Percentiles rank a stretch among this genome's conserved stretches.
phyloP scores from a whole-genome alignment of 2,888 invertebrate species.

The Conomelus anceps region DNA sequence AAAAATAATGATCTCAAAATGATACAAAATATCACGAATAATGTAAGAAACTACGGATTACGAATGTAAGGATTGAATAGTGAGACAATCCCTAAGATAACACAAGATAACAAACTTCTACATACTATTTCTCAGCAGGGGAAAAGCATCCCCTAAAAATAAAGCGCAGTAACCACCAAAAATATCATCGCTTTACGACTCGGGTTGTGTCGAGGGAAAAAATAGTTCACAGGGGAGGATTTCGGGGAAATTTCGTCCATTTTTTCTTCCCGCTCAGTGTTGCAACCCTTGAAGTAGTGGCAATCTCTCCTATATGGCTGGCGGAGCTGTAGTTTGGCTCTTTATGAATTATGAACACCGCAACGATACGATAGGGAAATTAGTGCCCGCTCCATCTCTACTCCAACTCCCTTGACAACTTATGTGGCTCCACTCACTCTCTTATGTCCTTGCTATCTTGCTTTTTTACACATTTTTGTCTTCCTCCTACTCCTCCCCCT shows the following conservation, averaged over 20 bases:
- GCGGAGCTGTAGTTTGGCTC: too few relatives aligned
- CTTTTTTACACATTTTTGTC: too few relatives aligned
- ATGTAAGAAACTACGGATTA: too few relatives aligned
- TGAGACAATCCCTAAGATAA: too few relatives aligned
- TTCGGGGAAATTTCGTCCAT: background rate
- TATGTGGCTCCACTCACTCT: too few relatives aligned
- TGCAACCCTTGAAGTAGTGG: background rate
- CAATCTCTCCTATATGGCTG: background rate
- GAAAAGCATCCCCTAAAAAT: background rate
- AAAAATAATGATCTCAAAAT: too few relatives aligned
- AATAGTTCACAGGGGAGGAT: slow-evolving; percentile 35
- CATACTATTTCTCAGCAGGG: background rate
- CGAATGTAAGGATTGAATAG: too few relatives aligned
- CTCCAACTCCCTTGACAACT: background rate
- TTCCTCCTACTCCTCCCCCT: background rate
- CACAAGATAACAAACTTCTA: too few relatives aligned
- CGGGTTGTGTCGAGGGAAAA: background rate
- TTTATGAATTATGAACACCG: background rate
- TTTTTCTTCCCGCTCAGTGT: too few relatives aligned
- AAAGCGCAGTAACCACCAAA: background rate
- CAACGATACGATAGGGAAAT: slow-evolving; percentile 5
- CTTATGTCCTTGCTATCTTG: too few relatives aligned
- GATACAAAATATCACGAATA: too few relatives aligned
- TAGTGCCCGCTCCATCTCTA: background rate
- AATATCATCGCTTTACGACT: background rate